Evolutionary conservation across 2,888 invertebrate genomes (phyloP), one percentile per base, ranked within the genome.

Genomic region (Rhabditophanes sp.): DNA sequence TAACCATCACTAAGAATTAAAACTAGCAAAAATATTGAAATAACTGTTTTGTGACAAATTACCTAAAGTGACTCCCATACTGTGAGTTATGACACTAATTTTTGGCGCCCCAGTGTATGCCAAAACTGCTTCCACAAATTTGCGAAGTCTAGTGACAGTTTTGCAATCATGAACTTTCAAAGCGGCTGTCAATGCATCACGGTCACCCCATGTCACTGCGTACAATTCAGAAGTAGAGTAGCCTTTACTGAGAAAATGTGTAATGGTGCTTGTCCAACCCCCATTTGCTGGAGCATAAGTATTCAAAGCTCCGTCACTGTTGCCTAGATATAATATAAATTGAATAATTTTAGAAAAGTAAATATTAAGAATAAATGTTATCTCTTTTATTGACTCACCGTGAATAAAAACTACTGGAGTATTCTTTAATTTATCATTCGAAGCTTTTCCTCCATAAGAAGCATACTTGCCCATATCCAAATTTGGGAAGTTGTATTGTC

Each of bases 371-470:
- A n/a, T n/a, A n/a, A n/a, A n/a, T n/a, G n/a, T n/a, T n/a, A n/a
- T n/a, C n/a, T n/a, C n/a, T n/a, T n/a, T n/a, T n/a, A n/a, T n/a
- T n/a, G n/a, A n/a, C n/a, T n/a, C n/a, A n/a, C n/a, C n/a, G 35
- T 58, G 58, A 18, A 58, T 48, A 40, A 58, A 58, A 7, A 58
- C 22, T 6, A 57, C 46, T 1, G 58, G 58, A 2, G 37, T 42
- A 12, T 47, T 37, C 2, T 25, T n/a, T 15, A 52, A 33, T 51
- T 55, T n/a, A n/a, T n/a, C n/a, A n/a, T n/a, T n/a, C n/a, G n/a
- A n/a, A n/a, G n/a, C 33, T 14, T 22, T 28, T 7, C 42, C 42
- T 8, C 42, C 42, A 17, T 23, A 42, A 16, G 35, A 34, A 8
- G 42, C 45, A 11, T 46, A 23, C 5, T 23, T 12, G 6, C 42